These are phyloP conservation scores for Stomatorhinus walkeri DNA, from an alignment of 2,797 vertebrate species.

Conservation along the genomic window DNA sequence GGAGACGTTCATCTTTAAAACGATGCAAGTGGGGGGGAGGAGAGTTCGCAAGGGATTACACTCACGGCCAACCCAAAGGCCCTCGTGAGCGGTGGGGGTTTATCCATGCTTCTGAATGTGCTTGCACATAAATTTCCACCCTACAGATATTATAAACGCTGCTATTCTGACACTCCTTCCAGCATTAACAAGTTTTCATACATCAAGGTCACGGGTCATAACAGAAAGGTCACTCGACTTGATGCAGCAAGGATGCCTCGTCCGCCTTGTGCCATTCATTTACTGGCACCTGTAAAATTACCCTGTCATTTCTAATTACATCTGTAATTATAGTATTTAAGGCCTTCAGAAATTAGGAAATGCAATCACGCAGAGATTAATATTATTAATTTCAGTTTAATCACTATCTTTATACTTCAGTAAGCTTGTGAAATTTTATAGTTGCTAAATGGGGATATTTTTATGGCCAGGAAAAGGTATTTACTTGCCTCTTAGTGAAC, in stretches of 20 bases:
- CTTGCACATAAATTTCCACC: neutral
- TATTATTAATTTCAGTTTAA: slow-evolving; percentile 6
- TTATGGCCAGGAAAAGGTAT: neutral
- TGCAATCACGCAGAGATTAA: neutral
- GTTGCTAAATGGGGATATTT: neutral
- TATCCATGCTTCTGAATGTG: neutral
- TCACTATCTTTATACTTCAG: neutral
- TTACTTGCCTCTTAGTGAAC: neutral
- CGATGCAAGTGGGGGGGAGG: neutral
- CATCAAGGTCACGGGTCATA: neutral
- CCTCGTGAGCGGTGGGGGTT: neutral
- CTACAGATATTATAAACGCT: neutral
- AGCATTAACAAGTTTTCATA: neutral
- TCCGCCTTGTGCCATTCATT: neutral
- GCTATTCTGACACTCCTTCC: neutral
- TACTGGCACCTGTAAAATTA: neutral
- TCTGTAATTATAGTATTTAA: neutral
- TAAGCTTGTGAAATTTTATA: neutral
- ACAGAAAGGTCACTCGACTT: neutral
- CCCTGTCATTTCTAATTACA: neutral
- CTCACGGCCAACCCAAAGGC: neutral
- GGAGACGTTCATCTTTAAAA: neutral
- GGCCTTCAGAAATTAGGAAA: neutral
- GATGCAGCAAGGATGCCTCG: neutral
- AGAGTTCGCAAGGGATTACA: neutral